These are phyloP conservation scores for Harpagus bidentatus DNA, from an alignment of 2,113 vertebrate species.

Conservation along the genomic window DNA sequence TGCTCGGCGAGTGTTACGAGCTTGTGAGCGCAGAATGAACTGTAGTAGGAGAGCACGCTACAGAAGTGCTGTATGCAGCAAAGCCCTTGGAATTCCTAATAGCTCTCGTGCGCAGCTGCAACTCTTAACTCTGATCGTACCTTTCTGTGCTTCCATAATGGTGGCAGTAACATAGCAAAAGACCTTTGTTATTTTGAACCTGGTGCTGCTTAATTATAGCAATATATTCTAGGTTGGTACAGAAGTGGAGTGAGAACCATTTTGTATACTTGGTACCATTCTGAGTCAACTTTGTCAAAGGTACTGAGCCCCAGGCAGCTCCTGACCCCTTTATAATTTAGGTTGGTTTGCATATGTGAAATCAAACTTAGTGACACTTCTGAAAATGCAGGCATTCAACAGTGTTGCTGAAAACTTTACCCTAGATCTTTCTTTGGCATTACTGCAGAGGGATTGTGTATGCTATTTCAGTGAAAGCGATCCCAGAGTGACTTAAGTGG, in stretches of 20 bases:
- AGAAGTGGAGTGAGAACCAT: background rate
- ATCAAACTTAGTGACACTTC: background rate
- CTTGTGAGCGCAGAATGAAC: fast-evolving
- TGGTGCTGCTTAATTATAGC: background rate
- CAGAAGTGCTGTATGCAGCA: background rate
- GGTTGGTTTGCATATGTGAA: background rate
- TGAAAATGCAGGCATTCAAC: background rate
- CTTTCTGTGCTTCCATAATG: background rate
- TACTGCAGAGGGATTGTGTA: too few relatives aligned
- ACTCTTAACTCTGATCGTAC: too few relatives aligned
- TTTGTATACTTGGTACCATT: background rate
- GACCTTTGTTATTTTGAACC: background rate
- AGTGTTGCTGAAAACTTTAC: background rate
- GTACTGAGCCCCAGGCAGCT: background rate
- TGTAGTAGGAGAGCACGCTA: background rate
- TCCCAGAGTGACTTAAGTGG: background rate
- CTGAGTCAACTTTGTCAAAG: background rate
- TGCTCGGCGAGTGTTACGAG: fast-evolving
- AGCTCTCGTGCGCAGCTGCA: background rate
- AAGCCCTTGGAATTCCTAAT: background rate
- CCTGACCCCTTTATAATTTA: background rate
- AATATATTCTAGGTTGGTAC: background rate
- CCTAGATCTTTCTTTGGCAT: background rate
- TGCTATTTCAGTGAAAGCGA: background rate
- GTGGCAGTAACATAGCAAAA: background rate